Percentiles rank a stretch among this genome's conserved stretches.
Conservation (phyloP, 2,113 vertebrate genomes). For the Gallinago undulata region DNA sequence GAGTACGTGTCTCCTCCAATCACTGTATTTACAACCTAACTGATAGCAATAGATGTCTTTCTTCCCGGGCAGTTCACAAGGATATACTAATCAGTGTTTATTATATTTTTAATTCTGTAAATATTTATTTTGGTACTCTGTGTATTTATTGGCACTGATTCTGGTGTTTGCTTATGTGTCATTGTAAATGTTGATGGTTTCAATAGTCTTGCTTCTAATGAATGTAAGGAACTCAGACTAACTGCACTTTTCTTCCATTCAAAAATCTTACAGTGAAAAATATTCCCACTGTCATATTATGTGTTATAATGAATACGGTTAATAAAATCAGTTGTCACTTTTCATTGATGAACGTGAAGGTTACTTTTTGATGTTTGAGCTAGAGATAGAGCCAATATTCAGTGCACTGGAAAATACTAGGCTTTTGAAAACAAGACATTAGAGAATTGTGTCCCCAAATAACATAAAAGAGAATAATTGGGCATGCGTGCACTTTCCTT, state of each 20-base stretch:
- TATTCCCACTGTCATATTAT: slow-evolving; percentile 64
- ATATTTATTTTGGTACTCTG: slow-evolving; percentile 80
- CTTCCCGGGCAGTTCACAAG: slow-evolving; percentile 60
- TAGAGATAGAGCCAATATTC: neutral
- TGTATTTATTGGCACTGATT: slow-evolving; percentile 75
- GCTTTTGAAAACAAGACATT: neutral
- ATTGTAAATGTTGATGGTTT: slow-evolving; percentile 74
- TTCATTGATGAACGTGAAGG: slow-evolving; percentile 30
- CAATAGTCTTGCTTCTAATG: slow-evolving; percentile 71
- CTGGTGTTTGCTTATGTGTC: slow-evolving; percentile 66
- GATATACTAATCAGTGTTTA: slow-evolving; percentile 74
- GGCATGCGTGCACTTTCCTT: neutral
- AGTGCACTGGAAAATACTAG: neutral
- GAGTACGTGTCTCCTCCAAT: neutral
- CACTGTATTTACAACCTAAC: slow-evolving; percentile 56
- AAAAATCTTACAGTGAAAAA: slow-evolving; percentile 60
- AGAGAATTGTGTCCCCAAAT: neutral
- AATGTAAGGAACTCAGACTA: slow-evolving; percentile 73
- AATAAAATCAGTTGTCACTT: slow-evolving; percentile 76
- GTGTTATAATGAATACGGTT: slow-evolving; percentile 66
- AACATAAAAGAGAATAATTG: slow-evolving; percentile 16
- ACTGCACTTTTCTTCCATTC: slow-evolving; percentile 72
- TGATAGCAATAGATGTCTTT: slow-evolving; percentile 71
- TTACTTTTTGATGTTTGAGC: slow-evolving; percentile 1
- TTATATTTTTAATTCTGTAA: slow-evolving; percentile 79